Percentiles rank a stretch among this genome's conserved stretches.
These are phyloP conservation scores for Varanus salvator DNA, from an alignment of 2,113 vertebrate genomes.

Conservation along the genomic window DNA sequence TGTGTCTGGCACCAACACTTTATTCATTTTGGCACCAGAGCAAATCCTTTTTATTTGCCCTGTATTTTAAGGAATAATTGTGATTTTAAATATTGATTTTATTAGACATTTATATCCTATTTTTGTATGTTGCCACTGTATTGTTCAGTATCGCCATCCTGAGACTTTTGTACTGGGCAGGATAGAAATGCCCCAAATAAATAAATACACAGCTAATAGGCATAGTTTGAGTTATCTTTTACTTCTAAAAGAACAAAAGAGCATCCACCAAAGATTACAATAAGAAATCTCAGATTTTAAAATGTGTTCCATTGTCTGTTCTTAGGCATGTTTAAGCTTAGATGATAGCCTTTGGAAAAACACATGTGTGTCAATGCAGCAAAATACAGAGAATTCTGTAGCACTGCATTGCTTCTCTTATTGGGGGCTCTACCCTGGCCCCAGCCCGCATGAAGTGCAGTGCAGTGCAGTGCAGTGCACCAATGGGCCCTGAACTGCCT, in stretches of 20 bases:
- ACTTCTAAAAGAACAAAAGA: background rate
- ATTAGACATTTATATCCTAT: too few relatives aligned
- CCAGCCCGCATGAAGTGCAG: background rate
- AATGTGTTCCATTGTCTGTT: background rate
- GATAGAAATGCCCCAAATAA: too few relatives aligned
- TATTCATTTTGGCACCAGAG: too few relatives aligned
- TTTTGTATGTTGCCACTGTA: too few relatives aligned
- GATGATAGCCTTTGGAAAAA: background rate
- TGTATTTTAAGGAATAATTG: too few relatives aligned
- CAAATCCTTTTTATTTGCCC: too few relatives aligned
- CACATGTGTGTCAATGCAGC: background rate
- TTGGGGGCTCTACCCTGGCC: background rate
- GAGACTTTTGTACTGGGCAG: too few relatives aligned
- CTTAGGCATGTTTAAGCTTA: background rate
- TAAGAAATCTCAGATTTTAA: background rate
- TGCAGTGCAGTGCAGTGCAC: background rate
- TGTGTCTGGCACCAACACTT: too few relatives aligned
- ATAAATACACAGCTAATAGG: too few relatives aligned
- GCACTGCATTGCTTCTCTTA: background rate
- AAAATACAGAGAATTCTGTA: background rate
- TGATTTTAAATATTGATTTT: too few relatives aligned
- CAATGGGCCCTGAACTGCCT: background rate
- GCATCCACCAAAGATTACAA: background rate
- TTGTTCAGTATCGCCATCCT: too few relatives aligned
- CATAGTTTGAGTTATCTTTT: background rate